phyloP scores from a whole-genome alignment of 2,113 vertebrate genomes.

The Heterocephalus glaber region DNA sequence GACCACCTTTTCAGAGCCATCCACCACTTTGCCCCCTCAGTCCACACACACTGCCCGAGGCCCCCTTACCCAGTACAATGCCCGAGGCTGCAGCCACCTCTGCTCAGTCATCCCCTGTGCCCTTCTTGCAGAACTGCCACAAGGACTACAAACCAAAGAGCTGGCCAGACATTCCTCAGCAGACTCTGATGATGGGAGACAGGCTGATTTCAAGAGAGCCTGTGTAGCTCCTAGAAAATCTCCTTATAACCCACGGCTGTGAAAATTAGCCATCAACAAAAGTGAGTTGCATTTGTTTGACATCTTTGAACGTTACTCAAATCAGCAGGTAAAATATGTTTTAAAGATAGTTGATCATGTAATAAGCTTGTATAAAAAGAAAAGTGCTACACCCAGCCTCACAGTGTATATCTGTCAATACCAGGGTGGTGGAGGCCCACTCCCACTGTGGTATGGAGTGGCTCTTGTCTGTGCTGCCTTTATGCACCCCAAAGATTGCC shows the following conservation, averaged over 20 bases:
- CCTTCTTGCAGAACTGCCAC: not conserved
- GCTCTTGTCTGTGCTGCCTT: no score
- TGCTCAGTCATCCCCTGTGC: not conserved
- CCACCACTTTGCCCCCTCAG: not conserved
- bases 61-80: not conserved
- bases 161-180: not conserved
- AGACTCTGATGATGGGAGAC: not conserved
- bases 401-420: not conserved
- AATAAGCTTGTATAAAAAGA: not conserved
- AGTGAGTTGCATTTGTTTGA: not conserved
- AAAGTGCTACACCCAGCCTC: not conserved
- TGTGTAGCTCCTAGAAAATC: not conserved
- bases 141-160: not conserved
- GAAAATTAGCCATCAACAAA: not conserved
- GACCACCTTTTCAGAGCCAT: not conserved
- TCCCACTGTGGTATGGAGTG: not conserved
- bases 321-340: not conserved
- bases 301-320: not conserved
- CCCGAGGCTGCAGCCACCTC: not conserved
- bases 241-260: not conserved
- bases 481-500: not conserved
- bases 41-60: not conserved
- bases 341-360: not conserved
- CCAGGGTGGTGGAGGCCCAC: fast-evolving
- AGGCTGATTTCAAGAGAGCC: no score